Percentiles rank a stretch among this genome's conserved stretches.
Conservation (phyloP, 2,888 invertebrate genomes). For the Strigamia crassipes region DNA sequence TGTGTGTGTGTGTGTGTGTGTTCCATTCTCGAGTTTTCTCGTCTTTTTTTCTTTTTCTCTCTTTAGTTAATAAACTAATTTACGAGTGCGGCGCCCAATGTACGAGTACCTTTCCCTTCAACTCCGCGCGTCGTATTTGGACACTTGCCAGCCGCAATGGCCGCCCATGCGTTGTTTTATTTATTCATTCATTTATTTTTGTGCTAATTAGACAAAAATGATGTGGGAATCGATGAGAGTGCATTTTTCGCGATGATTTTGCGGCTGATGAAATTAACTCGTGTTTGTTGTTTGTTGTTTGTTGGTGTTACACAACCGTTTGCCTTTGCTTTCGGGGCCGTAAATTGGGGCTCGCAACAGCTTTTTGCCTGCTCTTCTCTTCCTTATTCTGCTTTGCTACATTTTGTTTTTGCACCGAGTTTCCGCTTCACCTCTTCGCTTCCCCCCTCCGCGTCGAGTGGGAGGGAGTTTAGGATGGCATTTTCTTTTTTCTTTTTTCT, state of each 20-base stretch:
- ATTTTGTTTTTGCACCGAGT: background rate
- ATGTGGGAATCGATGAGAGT: background rate
- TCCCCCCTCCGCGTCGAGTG: background rate
- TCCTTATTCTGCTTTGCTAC: conserved; percentile 4
- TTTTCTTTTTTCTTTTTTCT: background rate
- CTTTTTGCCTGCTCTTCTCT: background rate
- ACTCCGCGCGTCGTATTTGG: background rate
- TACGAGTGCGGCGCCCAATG: background rate
- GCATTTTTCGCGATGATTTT: background rate
- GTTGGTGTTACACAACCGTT: background rate
- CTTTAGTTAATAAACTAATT: conserved; percentile 22
- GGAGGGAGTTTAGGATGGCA: background rate
- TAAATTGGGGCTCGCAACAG: background rate
- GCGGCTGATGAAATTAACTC: conserved; percentile 6
- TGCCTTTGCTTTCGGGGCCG: background rate
- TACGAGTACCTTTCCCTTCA: background rate
- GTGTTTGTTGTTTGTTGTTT: background rate
- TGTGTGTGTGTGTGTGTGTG: background rate
- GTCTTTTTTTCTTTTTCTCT: background rate
- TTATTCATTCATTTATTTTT: background rate
- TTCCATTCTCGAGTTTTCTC: background rate
- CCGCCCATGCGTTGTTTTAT: background rate
- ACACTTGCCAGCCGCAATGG: background rate
- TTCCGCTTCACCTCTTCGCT: conserved; percentile 13
- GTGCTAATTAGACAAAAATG: background rate